Conservation (phyloP, 2,113 vertebrate species). For the Cervus canadensis region DNA sequence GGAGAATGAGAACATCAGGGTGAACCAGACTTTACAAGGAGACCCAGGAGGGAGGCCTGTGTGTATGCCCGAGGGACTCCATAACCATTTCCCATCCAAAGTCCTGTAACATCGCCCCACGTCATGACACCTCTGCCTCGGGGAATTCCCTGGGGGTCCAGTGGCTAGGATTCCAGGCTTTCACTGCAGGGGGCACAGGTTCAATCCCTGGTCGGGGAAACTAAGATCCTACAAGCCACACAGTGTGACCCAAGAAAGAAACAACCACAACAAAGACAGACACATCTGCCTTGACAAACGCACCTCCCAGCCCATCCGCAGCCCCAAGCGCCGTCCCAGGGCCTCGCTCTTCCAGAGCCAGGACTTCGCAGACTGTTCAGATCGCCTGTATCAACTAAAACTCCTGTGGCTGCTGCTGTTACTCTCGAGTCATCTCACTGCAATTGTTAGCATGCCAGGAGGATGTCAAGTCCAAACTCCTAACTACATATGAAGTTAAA, state of each 20-base stretch:
- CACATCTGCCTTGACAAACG: neutral
- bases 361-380: neutral
- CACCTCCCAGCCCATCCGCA: neutral
- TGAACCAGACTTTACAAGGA: neutral
- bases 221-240: neutral
- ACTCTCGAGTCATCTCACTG: neutral
- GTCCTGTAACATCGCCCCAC: fast-evolving
- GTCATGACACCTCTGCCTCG: neutral
- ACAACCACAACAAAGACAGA: neutral
- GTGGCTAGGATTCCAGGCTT: neutral
- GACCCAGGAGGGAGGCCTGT: neutral
- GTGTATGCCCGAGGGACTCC: neutral
- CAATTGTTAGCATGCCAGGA: neutral
- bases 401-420: neutral
- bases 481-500: neutral
- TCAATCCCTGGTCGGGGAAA: neutral
- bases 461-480: neutral
- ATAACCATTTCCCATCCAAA: neutral
- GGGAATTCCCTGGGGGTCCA: neutral
- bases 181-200: neutral
- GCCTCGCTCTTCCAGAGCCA: neutral
- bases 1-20: neutral
- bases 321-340: neutral
- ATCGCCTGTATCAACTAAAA: neutral
- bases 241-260: neutral